A percentile compares a stretch with the other conserved stretches of the same genome.
Evolutionary conservation across 2,797 vertebrate species (phyloP).

Genomic region (Novumbra hubbsi): DNA sequence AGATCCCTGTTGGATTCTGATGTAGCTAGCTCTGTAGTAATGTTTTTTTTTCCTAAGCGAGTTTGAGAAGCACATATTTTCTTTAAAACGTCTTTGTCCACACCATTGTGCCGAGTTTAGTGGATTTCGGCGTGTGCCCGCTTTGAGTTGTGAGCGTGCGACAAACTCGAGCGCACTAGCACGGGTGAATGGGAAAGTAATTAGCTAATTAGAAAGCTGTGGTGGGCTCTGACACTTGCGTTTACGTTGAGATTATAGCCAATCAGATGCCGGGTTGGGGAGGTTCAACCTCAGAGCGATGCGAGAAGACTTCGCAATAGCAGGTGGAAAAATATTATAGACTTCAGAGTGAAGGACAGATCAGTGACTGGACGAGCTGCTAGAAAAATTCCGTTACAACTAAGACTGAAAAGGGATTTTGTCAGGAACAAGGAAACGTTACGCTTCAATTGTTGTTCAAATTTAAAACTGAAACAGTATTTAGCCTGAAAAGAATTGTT

Average conservation of each 20-base stretch:
- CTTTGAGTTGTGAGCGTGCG: background rate
- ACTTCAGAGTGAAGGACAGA: conserved; percentile 12
- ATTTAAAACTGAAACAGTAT: background rate
- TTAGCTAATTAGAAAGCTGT: conserved; percentile 48
- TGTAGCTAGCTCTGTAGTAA: background rate
- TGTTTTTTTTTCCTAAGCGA: too few species aligned
- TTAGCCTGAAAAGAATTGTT: background rate
- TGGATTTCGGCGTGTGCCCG: background rate
- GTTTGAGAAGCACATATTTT: too few species aligned
- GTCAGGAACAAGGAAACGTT: background rate
- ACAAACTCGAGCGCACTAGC: background rate
- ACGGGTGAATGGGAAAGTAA: conserved; percentile 40
- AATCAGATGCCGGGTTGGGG: conserved; percentile 61
- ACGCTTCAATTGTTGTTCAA: background rate
- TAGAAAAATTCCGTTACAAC: background rate
- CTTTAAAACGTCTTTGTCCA: too few species aligned
- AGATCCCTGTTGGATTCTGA: background rate
- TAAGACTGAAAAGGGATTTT: background rate
- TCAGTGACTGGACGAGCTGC: background rate
- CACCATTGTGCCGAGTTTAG: background rate
- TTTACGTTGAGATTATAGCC: conserved; percentile 47
- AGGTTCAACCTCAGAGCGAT: conserved; percentile 36
- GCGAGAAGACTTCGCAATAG: conserved; percentile 40
- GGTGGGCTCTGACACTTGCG: conserved; percentile 37
- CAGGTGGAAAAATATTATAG: conserved; percentile 21